Conservation (phyloP, 2,113 vertebrate genomes). For the Hydrochoerus hydrochaeris region DNA sequence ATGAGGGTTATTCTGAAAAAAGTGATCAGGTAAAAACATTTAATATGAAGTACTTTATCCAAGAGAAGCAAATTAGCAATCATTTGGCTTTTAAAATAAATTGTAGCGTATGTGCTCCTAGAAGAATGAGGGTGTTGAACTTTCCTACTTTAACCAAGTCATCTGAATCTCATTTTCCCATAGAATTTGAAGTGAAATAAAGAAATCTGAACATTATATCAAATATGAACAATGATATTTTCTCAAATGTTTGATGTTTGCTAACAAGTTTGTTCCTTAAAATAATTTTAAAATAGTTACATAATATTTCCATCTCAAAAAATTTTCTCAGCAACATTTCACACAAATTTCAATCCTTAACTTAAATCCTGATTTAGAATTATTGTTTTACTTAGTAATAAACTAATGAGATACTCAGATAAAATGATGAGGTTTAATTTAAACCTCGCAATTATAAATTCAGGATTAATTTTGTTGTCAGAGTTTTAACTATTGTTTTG, state of each 20-base stretch:
- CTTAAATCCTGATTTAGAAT: background rate
- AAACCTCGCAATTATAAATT: background rate
- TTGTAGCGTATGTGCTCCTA: accelerated
- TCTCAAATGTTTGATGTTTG: background rate
- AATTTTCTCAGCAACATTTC: background rate
- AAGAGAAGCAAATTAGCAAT: background rate
- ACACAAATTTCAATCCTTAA: background rate
- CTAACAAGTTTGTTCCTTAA: background rate
- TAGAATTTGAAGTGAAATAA: background rate
- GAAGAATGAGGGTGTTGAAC: background rate
- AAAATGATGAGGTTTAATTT: background rate
- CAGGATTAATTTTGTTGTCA: background rate
- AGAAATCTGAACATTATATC: background rate
- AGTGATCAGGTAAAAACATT: background rate
- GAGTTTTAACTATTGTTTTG: background rate
- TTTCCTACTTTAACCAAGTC: background rate
- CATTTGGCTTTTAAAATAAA: slow-evolving; percentile 47
- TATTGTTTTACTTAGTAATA: background rate
- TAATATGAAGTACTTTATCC: background rate
- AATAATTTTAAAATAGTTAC: background rate
- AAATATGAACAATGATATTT: background rate
- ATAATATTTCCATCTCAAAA: background rate
- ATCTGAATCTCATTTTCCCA: slow-evolving; percentile 18
- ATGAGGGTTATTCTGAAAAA: background rate
- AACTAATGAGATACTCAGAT: background rate